phyloP scores from a whole-genome alignment of 2,888 invertebrate genomes.

The Rhodophaea formosa region DNA sequence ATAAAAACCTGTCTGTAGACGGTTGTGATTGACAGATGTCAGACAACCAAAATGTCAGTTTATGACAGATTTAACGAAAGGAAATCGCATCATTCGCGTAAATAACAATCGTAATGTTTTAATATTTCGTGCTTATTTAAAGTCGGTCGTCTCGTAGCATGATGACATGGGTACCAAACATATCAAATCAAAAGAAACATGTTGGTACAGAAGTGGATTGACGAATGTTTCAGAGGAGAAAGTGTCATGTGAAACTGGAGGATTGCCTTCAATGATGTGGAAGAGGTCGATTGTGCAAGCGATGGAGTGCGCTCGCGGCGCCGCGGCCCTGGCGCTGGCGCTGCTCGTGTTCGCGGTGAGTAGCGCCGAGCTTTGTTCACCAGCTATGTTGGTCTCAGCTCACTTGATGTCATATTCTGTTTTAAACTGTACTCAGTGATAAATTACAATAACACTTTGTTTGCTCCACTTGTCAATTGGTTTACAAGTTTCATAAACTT shows the following conservation, averaged over 20 bases:
- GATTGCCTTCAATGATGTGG: conserved; percentile 79
- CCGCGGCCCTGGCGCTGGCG: conserved; percentile 49
- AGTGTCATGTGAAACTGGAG: conserved; percentile 75
- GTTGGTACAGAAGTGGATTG: conserved; percentile 42
- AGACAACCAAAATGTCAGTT: too few species aligned
- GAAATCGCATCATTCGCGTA: conserved; percentile 8
- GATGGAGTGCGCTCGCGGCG: conserved; percentile 45
- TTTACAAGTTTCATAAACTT: not conserved
- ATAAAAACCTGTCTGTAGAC: too few species aligned
- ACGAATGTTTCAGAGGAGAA: conserved; percentile 65
- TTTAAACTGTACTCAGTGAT: not conserved
- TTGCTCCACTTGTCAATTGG: not conserved
- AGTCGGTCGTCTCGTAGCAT: conserved; percentile 11
- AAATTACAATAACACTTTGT: not conserved
- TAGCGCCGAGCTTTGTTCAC: conserved; percentile 23
- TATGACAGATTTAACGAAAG: not conserved
- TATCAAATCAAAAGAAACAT: conserved; percentile 42
- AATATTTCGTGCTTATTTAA: not conserved
- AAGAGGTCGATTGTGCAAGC: conserved; percentile 79
- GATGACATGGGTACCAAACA: conserved; percentile 48
- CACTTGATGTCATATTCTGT: not conserved
- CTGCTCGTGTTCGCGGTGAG: conserved; percentile 56
- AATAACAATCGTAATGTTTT: conserved; percentile 13
- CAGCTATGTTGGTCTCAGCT: not conserved
- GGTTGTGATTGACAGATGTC: too few species aligned